Conservation (phyloP, 2,888 invertebrate genomes). For the Lycaena phlaeas region DNA sequence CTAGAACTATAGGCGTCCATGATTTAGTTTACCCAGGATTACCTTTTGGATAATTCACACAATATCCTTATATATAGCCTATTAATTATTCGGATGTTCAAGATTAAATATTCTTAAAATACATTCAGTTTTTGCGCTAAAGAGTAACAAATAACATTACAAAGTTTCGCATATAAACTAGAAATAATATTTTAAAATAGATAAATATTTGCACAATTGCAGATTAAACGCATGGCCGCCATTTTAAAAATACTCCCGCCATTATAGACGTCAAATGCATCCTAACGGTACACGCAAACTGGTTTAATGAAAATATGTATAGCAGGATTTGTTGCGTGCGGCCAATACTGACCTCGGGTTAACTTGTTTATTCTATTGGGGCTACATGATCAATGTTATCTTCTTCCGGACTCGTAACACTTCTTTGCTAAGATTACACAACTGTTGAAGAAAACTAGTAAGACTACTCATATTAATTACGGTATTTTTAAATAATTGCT, state of each 20-base stretch:
- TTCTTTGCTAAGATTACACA: neutral
- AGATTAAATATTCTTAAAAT: no score
- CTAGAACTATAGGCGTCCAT: no score
- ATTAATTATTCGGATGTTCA: no score
- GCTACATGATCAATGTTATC: constrained; percentile 1
- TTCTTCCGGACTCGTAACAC: constrained; percentile 3
- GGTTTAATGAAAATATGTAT: constrained; percentile 52
- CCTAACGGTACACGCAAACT: constrained; percentile 61
- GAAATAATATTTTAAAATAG: no score
- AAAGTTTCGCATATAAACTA: no score
- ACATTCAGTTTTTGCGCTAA: no score
- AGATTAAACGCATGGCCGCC: no score
- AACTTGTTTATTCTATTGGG: constrained; percentile 34
- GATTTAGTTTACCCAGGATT: no score
- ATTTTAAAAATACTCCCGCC: constrained; percentile 5
- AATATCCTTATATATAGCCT: no score
- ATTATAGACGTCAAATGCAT: constrained; percentile 63
- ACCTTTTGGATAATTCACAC: no score
- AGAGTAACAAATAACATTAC: no score
- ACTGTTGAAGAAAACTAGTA: neutral
- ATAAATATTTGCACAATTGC: no score
- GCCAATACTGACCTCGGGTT: constrained; percentile 53
- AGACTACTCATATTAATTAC: neutral
- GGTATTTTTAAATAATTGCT: neutral
- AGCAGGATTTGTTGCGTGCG: constrained; percentile 42